Conservation (phyloP, 2,113 vertebrate species). For the Ailuropoda melanoleuca region DNA sequence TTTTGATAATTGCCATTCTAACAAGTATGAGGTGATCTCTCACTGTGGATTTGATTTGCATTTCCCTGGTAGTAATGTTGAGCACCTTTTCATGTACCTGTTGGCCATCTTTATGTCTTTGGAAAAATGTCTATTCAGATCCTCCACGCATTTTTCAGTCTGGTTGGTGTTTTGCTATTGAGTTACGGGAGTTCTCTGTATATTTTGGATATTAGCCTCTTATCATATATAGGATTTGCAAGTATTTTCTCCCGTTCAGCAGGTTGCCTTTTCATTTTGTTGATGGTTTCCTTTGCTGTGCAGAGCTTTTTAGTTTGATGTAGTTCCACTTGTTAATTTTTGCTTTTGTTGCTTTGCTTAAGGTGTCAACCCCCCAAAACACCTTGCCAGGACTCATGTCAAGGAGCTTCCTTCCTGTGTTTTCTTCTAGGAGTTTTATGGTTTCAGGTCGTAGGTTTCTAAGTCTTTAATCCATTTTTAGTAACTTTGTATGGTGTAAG, state of each 20-base stretch:
- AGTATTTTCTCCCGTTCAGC: neutral
- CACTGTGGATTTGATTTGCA: neutral
- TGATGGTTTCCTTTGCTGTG: neutral
- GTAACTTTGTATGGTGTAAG: neutral
- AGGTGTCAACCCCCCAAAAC: neutral
- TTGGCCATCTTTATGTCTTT: neutral
- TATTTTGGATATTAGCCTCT: neutral
- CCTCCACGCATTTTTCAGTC: neutral
- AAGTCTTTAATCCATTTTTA: neutral
- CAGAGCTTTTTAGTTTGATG: neutral
- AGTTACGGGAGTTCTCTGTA: neutral
- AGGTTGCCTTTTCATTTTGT: neutral
- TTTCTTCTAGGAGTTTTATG: neutral
- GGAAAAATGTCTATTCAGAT: neutral
- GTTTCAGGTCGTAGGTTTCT: neutral
- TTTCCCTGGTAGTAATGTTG: neutral
- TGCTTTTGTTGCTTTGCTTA: neutral
- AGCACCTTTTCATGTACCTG: neutral
- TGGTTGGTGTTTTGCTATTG: neutral
- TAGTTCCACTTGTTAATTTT: neutral
- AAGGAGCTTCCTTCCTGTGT: neutral
- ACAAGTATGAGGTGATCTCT: neutral
- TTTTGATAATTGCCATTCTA: neutral
- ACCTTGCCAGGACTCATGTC: neutral
- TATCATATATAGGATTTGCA: neutral